Base-by-base conservation (phyloP, 2,113 vertebrate species). In the Neolamprologus variostigma region DNA sequence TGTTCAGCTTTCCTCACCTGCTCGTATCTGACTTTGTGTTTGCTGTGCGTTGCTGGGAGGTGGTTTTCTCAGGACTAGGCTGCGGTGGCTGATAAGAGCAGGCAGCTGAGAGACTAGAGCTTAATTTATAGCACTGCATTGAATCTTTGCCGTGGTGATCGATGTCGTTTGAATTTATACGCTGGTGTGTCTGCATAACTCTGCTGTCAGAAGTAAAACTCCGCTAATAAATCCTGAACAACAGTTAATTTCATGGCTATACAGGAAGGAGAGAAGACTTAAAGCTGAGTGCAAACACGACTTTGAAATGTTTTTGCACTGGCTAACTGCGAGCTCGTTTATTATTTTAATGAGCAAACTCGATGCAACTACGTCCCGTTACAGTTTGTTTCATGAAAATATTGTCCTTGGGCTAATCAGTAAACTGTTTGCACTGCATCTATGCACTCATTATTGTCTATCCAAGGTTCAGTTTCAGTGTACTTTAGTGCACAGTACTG, bases 281-380 rank as follows among this genome's bases (percentile, higher is more conserved):
- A 6, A 9, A 68, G 35, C 21, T 31, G 16, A 50, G 71, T 12
- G 45, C 16, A 78, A 78, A 78, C 1, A 1, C 23, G 0, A 28
- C 17, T 31, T n/a, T 78, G 16, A 50, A 31, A 50, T 11, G 26
- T 13, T 78, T 50, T 28, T 8, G 23, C 6, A 4, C 0, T 3
- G 26, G 23, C 7, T 0, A 8, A 78, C 0, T 78, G 42, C 4
- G 0, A 19, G 2, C 42, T 11, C 10, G 3, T 47, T 76, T 78
- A 31, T 4, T 31, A 73, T 26, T 42, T 45, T 73, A 26, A 73
- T 7, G 68, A 73, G 68, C 21, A 26, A 45, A 42, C 21, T 7
- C 1, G 3, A 73, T 5, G 13, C n/a, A 50, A 50, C 26, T 6
- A 31, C 14, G 0, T 76, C 26, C 45, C 17, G 11, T 5, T n/a